A percentile compares a stretch with the other conserved stretches of the same genome.
Evolutionary conservation across 2,888 invertebrate species (phyloP).

Genomic region (Lasioglossum morio): DNA sequence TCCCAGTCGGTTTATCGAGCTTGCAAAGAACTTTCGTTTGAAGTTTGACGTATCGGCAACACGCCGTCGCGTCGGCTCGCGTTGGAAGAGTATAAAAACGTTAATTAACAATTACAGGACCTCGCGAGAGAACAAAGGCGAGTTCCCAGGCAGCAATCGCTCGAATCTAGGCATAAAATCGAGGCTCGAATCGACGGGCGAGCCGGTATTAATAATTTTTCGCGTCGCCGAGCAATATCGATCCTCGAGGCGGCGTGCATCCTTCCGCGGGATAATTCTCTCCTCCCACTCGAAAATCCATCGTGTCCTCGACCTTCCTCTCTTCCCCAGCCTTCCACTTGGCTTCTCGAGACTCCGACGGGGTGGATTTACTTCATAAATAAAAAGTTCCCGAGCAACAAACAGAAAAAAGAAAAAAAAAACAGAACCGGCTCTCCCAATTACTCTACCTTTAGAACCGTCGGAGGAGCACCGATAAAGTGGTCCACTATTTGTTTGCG

Average conservation of each 20-base stretch:
- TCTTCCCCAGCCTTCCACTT: neutral
- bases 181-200: neutral
- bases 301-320: conserved; percentile 33
- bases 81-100: neutral
- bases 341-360: conserved; percentile 10
- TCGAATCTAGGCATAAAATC: neutral
- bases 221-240: conserved; percentile 51
- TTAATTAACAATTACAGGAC: neutral
- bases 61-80: neutral
- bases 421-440: neutral
- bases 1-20: neutral
- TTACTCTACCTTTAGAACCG: neutral
- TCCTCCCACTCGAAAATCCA: neutral
- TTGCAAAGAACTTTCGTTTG: neutral
- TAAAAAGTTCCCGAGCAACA: neutral
- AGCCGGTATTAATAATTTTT: conserved; percentile 42
- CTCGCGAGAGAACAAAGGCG: neutral
- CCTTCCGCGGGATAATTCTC: conserved; percentile 52
- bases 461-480: neutral
- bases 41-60: neutral
- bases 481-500: neutral
- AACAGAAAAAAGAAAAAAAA: neutral
- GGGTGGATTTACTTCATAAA: neutral
- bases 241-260: conserved; percentile 42
- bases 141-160: neutral